Evolutionary conservation across 2,797 vertebrate species (phyloP).

Genomic region (Columba guinea): DNA sequence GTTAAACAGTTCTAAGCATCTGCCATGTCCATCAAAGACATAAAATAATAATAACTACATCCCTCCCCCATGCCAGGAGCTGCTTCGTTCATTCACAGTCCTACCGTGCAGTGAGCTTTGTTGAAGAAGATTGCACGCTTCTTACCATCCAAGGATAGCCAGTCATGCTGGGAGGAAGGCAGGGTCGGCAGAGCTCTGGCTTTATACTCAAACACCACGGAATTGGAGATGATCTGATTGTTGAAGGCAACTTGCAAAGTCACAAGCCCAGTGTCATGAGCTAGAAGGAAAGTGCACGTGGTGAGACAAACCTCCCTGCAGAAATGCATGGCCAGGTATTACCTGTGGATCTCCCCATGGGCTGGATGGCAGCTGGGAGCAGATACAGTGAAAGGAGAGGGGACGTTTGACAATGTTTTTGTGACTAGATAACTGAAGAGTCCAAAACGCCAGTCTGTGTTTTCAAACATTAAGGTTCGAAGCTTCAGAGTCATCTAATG

Average conservation of each 20-base stretch:
- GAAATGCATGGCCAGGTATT: not conserved
- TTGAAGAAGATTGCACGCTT: not conserved
- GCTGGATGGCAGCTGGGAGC: not conserved
- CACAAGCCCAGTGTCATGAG: conserved; percentile 98
- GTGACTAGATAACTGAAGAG: not conserved
- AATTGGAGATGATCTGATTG: conserved; percentile 99
- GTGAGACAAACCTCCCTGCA: not conserved
- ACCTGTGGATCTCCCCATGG: not conserved
- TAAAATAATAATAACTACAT: not conserved
- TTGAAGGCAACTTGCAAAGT: conserved; percentile 98
- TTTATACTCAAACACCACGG: conserved; percentile 99
- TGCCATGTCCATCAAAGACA: not conserved
- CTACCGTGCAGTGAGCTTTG: not conserved
- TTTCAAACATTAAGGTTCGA: not conserved
- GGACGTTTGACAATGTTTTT: not conserved
- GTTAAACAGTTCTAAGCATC: not conserved
- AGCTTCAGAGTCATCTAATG: not conserved
- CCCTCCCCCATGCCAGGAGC: not conserved
- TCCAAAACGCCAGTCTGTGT: not conserved
- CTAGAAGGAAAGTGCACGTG: conserved; percentile 72
- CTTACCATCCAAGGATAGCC: conserved; percentile 98
- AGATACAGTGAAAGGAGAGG: not conserved
- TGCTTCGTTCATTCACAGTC: not conserved
- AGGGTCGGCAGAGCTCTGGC: conserved; percentile 94
- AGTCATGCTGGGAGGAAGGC: conserved; percentile 98